These are phyloP conservation scores for Lepidostoma basale DNA, from an alignment of 1,140 invertebrate genomes.

Conservation along the genomic window DNA sequence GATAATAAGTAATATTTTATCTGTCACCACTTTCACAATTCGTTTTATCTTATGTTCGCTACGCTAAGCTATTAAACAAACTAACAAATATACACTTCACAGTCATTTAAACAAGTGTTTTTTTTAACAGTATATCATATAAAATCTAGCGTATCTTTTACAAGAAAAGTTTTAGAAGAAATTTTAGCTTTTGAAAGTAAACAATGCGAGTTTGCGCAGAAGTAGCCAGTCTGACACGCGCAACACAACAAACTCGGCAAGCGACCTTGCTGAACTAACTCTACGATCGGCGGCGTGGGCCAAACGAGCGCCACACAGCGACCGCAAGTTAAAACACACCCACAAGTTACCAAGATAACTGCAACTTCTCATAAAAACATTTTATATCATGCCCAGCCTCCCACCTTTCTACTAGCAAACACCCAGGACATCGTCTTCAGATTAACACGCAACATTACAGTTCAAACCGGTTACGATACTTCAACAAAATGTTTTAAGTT, in stretches of 20 bases:
- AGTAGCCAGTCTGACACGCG: too few relatives aligned
- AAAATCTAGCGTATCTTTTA: too few relatives aligned
- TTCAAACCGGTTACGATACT: background rate
- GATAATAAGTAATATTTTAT: too few relatives aligned
- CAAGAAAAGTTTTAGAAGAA: too few relatives aligned
- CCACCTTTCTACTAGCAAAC: background rate
- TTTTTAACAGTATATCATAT: too few relatives aligned
- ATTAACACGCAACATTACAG: background rate
- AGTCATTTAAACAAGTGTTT: too few relatives aligned
- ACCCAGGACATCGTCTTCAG: background rate
- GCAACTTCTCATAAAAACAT: background rate
- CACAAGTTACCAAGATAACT: too few relatives aligned
- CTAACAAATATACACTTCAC: too few relatives aligned
- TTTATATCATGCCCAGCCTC: background rate
- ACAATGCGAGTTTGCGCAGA: too few relatives aligned
- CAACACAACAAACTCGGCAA: background rate
- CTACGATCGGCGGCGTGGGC: background rate
- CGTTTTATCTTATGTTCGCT: too few relatives aligned
- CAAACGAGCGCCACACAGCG: background rate
- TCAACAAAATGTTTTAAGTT: background rate
- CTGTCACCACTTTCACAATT: conserved; percentile 11
- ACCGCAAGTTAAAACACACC: background rate
- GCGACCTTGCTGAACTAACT: conserved; percentile 3
- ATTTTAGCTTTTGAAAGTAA: too few relatives aligned
- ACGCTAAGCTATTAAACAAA: too few relatives aligned